Base-by-base conservation (phyloP, 2,888 invertebrate species). In the Pristionchus exspectatus region DNA sequence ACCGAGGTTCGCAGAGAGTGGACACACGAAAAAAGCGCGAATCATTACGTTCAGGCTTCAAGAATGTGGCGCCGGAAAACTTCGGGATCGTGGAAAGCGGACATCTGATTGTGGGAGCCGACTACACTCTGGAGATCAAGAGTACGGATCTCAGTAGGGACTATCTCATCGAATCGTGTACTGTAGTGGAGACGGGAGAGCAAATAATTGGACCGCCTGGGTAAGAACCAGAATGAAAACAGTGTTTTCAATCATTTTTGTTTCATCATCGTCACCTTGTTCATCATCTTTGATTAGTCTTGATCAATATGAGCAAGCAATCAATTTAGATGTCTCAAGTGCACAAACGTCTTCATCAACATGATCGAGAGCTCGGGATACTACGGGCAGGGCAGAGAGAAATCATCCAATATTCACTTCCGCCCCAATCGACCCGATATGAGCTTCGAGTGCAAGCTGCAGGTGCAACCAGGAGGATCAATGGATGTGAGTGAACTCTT, bases 301-400 rank as follows among this genome's bases (percentile, higher is more conserved):
- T 3, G 38, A 38, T 38, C 38, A 38, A 38, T 38, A 38, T 38
- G 38, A 38, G 38, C 69, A 38, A 38, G 24, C 0, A 38, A 30
- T 54, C 1, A 0, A 2, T 83, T 81, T 44, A 89, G 89, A 63
- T 89, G 89, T 27, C 89, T 89, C 63, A 81, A 59, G 54, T 89
- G 89, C 66, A 89, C 89, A 2, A 30, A 38, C 21, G 66, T 63
- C 66, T 89, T 89, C 89, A 81, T 89, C 50, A 59, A 59, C 83
- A 89, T 89, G 89, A 27, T 81, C 33, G 89, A 89, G 83, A 89
- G 72, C 10, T 18, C 81, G 18, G 89, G 83, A 24, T 89, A 89
- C 30, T n/a, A 14, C 14, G 21, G 27, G 1, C 21, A 9, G 21
- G 59, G 27, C n/a, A 44, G 16, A 14, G 24, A 38, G 38, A 89